Evolutionary conservation across 2,888 invertebrate species (phyloP).

Genomic region (Patella ulyssiponensis): DNA sequence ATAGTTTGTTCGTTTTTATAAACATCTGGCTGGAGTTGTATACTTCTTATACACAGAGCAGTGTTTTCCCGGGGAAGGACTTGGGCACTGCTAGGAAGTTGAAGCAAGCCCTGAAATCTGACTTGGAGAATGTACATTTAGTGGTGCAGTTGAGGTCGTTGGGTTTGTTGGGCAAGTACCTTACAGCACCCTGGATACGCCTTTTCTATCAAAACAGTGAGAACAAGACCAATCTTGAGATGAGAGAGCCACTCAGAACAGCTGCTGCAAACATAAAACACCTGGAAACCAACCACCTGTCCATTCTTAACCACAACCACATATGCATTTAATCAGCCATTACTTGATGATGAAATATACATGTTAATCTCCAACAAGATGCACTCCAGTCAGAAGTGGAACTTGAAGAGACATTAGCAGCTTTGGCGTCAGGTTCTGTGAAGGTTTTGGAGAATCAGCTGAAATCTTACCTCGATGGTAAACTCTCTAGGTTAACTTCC

Average conservation of each 20-base stretch:
- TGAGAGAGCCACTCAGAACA: too few relatives aligned
- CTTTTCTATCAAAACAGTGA: conserved; percentile 8
- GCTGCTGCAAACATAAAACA: background rate
- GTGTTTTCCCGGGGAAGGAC: background rate
- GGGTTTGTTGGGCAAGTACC: background rate
- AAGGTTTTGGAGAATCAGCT: background rate
- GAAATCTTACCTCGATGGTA: conserved; percentile 2
- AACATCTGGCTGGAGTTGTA: background rate
- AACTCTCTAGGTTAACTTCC: background rate
- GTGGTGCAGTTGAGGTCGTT: background rate
- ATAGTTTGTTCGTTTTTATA: too few relatives aligned
- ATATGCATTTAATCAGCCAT: background rate
- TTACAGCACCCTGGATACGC: conserved; percentile 5
- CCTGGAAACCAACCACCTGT: background rate
- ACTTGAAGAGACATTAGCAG: conserved; percentile 4
- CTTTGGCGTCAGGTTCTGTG: background rate
- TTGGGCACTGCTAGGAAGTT: background rate
- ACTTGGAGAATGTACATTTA: background rate
- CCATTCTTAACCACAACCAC: background rate
- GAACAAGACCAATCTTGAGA: conserved; percentile 8
- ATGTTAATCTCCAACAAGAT: background rate
- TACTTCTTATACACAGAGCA: background rate
- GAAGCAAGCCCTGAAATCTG: background rate
- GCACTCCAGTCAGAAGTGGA: background rate
- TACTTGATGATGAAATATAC: background rate